These are phyloP conservation scores for Sturnus vulgaris DNA, from an alignment of 2,113 vertebrate genomes.

Conservation along the genomic window DNA sequence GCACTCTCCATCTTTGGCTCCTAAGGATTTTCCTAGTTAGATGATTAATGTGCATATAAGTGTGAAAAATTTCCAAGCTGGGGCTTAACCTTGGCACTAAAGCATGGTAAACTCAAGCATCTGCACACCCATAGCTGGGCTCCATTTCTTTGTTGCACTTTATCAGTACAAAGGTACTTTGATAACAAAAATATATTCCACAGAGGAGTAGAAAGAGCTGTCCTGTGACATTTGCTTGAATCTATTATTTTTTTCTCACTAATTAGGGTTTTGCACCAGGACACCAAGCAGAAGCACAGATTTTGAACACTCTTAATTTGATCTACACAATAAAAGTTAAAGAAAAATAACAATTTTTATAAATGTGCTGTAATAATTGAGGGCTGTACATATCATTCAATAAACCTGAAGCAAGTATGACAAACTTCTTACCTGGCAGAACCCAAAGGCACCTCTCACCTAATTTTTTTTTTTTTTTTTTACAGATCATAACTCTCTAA, in stretches of 20 bases:
- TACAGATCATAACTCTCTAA: neutral
- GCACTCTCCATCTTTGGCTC: neutral
- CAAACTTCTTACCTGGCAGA: neutral
- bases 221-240: neutral
- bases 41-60: conserved; percentile 14
- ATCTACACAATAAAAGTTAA: neutral
- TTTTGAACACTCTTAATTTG: neutral
- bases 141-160: neutral
- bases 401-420: neutral
- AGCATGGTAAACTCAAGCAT: neutral
- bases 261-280: neutral
- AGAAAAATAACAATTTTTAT: neutral
- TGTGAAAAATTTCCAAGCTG: conserved; percentile 11
- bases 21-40: conserved; percentile 13
- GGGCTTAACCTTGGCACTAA: neutral
- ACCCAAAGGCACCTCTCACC: neutral
- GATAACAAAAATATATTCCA: neutral
- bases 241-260: fast-evolving
- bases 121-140: neutral
- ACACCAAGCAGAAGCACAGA: neutral
- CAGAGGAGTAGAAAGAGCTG: neutral
- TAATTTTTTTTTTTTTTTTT: neutral
- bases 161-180: neutral
- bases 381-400: neutral
- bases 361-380: neutral